Conservation (phyloP, 2,888 invertebrate genomes). For the Cantharis rustica region DNA sequence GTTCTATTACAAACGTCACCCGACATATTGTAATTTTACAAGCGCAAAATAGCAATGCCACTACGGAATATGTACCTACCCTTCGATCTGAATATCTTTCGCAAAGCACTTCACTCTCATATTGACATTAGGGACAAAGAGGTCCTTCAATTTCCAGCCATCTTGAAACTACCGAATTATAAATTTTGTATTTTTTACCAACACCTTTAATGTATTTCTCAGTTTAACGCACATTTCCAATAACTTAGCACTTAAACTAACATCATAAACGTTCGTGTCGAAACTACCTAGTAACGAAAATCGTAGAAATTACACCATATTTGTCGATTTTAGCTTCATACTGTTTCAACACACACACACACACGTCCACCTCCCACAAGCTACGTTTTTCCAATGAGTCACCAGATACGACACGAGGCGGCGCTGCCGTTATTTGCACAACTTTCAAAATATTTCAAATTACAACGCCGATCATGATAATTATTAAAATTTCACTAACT, state of each 20-base stretch:
- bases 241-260: conserved; percentile 39
- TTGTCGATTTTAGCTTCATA: conserved; percentile 51
- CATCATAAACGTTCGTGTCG: conserved; percentile 39
- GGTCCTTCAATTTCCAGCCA: conserved; percentile 75
- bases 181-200: conserved; percentile 44
- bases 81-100: conserved; percentile 66
- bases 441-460: neutral
- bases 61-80: conserved; percentile 54
- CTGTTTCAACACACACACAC: conserved; percentile 39
- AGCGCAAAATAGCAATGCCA: neutral
- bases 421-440: conserved; percentile 28
- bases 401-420: conserved; percentile 30
- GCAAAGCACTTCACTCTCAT: conserved; percentile 71
- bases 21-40: conserved; percentile 8
- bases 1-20: conserved; percentile 44
- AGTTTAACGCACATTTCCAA: conserved; percentile 33
- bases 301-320: conserved; percentile 47
- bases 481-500: neutral
- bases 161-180: conserved; percentile 58
- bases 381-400: conserved; percentile 47
- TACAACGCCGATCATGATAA: neutral
- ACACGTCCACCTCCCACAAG: conserved; percentile 50
- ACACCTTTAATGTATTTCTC: conserved; percentile 38
- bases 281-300: conserved; percentile 41
- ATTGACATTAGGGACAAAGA: conserved; percentile 71